Evolutionary conservation across 2,797 vertebrate species (phyloP), one percentile per base, ranked within the genome.

Genomic region (Erpetoichthys calabaricus): DNA sequence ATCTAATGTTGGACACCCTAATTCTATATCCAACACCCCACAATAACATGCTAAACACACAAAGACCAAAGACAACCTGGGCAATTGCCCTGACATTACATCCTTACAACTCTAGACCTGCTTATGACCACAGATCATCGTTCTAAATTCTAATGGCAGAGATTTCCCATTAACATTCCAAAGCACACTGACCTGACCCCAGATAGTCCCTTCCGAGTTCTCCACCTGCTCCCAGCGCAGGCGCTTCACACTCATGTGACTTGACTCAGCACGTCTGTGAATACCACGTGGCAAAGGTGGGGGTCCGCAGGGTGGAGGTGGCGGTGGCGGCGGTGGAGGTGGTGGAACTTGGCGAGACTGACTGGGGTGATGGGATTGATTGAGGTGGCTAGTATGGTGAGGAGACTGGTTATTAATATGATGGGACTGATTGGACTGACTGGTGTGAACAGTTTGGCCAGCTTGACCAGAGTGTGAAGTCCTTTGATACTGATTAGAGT

Each of bases 171-270:
- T 0, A 10, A 45, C 3, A 0, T 25, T 49, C 50, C 9, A 0
- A 0, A 3, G n/a, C 3, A 4, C 46, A 9, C 56, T 70, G 66
- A 91, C 94, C 92, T 98, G 94, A 4, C 95, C 95, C 95, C 95
- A 98, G 67, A 98, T 98, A 64, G 95, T 98, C 55, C 95, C 94
- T 72, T 98, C 95, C 0, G 94, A 97, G 77, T 97, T 98, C 77
- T 98, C 94, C 83, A 98, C 94, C 75, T 98, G 95, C 76, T 98
- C 94, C 95, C 95, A 98, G 53, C 95, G 91, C 67, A 98, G 88
- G 62, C 95, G 80, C 79, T 98, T 98, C 68, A 98, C 94, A 0
- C 92, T 98, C 95, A 97, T 96, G 82, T 98, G 95, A 75, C 87
- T 94, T 75, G 88, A 69, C 62, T 95, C 91, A 0, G 85, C 84